Evolutionary conservation across 37 sponge, comb jelly and placozoan species (phyloP).

Genomic region (Diacarnus erythraeanus): DNA sequence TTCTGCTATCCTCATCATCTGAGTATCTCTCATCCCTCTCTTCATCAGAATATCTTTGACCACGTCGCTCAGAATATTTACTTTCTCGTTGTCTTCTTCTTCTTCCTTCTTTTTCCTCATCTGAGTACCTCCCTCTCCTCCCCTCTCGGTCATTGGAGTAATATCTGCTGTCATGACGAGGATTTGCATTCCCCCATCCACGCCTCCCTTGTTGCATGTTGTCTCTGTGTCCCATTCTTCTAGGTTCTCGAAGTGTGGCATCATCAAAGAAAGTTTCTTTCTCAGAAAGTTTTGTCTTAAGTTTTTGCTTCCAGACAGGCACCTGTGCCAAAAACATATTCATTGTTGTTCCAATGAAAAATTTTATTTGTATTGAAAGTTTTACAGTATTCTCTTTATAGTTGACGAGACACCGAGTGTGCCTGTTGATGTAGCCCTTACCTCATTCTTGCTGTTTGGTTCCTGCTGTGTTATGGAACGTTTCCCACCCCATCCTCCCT

Average conservation of each 20-base stretch:
- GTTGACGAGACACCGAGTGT: too few species aligned
- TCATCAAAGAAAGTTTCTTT: slow-evolving; percentile 30
- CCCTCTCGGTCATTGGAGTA: neutral
- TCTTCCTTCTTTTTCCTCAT: neutral
- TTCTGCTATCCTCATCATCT: slow-evolving; percentile 29
- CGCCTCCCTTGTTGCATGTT: neutral
- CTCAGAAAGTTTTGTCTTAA: slow-evolving; percentile 2
- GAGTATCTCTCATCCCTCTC: slow-evolving; percentile 5
- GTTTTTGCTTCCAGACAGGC: slow-evolving; percentile 6
- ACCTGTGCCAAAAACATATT: neutral
- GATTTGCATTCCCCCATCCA: neutral
- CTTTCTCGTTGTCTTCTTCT: slow-evolving; percentile 6
- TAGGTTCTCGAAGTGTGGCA: neutral
- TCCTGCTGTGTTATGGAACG: neutral
- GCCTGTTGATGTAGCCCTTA: neutral
- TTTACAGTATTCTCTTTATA: too few species aligned
- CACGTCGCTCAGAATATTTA: neutral
- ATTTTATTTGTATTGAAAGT: too few species aligned
- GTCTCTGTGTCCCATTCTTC: neutral
- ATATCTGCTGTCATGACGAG: neutral
- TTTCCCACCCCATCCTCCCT: slow-evolving; percentile 3
- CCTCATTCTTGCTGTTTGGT: neutral
- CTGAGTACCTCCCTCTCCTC: slow-evolving; percentile 5
- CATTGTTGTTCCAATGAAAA: too few species aligned
- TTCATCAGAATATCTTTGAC: slow-evolving; percentile 8